Evolutionary conservation across 53 echinoderm and acorn worm species (phyloP), one percentile per base, ranked within the genome.

Genomic region (Luidia sarsii): DNA sequence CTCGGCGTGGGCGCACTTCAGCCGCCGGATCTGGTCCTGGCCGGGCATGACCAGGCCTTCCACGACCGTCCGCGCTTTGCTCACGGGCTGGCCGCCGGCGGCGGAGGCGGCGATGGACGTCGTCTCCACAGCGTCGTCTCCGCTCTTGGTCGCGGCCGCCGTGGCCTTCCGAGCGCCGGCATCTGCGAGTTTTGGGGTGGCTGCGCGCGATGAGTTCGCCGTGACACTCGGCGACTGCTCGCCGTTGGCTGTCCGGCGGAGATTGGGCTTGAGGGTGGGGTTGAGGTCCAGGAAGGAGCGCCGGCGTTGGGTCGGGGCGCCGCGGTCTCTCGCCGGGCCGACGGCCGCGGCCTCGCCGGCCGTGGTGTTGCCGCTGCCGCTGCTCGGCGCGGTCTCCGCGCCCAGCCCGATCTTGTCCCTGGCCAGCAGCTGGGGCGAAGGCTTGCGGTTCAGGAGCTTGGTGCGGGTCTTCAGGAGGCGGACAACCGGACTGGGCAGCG

Each of bases 251-350:
- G 57, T 29, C 60, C 39, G 32, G 41, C 34, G 25, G 19, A 99
- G 84, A 48, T 94, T 90, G 28, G 99, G 99, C 25, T 74, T 99
- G n/a, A 90, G 56, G 50, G 83, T 77, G 2, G 94, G 84, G 54
- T 89, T 91, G 3, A 80, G 89, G 66, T 93, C 91, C 20, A 99
- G 66, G 92, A 92, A 95, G 1, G 99, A 99, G 35, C 81, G 91
- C 22, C 99, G 69, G 30, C 94, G 80, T 52, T 77, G 59, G 41
- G 75, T 28, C 21, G 35, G 57, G 29, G 24, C 32, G 1, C 28
- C 67, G 8, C 22, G 27, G 3, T 59, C 57, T 34, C 60, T 31
- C 19, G 74, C 65, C n/a, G 72, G 70, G 16, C 79, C 77, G 51
- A 60, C 61, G 41, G 75, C 27, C 21, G 35, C 75, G 29, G 24